Evolutionary conservation across 2,888 invertebrate species (phyloP).

Genomic region (Xestia ashworthii): DNA sequence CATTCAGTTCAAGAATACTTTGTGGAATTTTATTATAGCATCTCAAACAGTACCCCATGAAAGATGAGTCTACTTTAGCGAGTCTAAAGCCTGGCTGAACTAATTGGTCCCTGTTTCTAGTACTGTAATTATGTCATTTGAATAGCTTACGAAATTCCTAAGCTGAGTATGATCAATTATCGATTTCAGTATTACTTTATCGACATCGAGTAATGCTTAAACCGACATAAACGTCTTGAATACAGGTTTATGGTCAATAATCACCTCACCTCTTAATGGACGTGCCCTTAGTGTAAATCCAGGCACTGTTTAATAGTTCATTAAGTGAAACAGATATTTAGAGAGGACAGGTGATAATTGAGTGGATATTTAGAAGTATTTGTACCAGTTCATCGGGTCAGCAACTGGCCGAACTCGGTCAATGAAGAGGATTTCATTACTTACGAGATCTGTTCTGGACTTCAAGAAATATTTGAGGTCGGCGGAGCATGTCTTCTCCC

Average conservation of each 20-base stretch:
- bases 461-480: background rate
- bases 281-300: conserved; percentile 19
- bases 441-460: background rate
- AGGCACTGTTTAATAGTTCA: conserved; percentile 44
- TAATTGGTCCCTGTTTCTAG: too few relatives aligned
- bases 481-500: too few relatives aligned
- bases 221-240: conserved; percentile 32
- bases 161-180: conserved; percentile 30
- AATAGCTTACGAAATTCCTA: background rate
- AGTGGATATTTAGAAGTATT: background rate
- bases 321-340: conserved; percentile 48
- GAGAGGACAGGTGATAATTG: conserved; percentile 13
- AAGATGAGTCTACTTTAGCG: too few relatives aligned
- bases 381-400: background rate
- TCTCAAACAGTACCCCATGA: too few relatives aligned
- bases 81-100: too few relatives aligned
- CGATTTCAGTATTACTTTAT: conserved; percentile 45
- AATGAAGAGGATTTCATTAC: conserved; percentile 1
- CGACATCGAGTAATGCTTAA: conserved; percentile 22
- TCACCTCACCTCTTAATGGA: conserved; percentile 52
- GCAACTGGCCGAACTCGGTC: background rate
- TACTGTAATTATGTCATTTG: too few relatives aligned
- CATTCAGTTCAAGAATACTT: too few relatives aligned
- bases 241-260: conserved; percentile 65
- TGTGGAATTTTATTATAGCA: too few relatives aligned